phyloP scores from a whole-genome alignment of 92 coral and sea anemone species.

The Bergia sp. region DNA sequence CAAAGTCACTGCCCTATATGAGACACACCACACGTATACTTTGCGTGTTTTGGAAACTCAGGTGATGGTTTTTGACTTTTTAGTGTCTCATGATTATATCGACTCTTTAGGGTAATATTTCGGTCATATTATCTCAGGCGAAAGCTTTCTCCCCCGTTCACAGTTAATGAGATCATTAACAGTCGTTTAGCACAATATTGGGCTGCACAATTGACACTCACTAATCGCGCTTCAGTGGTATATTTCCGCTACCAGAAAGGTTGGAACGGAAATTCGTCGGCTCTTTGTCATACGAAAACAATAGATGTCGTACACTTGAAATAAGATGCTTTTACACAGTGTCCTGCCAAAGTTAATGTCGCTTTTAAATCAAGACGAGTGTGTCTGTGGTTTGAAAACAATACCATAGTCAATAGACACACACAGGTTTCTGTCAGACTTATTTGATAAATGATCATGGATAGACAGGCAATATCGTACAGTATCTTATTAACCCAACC shows the following conservation, averaged over 20 bases:
- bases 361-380: background rate
- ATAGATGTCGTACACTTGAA: background rate
- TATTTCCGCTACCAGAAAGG: background rate
- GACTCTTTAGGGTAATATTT: conserved; percentile 1
- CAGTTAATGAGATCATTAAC: conserved; percentile 43
- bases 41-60: background rate
- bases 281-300: conserved; percentile 22
- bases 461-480: conserved; percentile 16
- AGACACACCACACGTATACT: too few species aligned
- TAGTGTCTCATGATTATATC: background rate
- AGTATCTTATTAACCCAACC: background rate
- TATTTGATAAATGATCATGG: conserved; percentile 29
- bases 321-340: background rate
- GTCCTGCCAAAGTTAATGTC: conserved; percentile 2
- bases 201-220: conserved; percentile 1
- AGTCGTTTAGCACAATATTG: conserved; percentile 26
- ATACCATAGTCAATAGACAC: background rate
- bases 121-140: background rate
- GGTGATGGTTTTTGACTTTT: background rate
- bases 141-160: conserved; percentile 24
- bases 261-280: background rate
- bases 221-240: background rate
- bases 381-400: background rate
- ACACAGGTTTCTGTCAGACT: conserved; percentile 10
- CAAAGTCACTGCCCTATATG: too few species aligned